A percentile compares a stretch with the other conserved stretches of the same genome.
Conservation (phyloP, 23 tunicate species). For the Trididemnum nubilum region DNA sequence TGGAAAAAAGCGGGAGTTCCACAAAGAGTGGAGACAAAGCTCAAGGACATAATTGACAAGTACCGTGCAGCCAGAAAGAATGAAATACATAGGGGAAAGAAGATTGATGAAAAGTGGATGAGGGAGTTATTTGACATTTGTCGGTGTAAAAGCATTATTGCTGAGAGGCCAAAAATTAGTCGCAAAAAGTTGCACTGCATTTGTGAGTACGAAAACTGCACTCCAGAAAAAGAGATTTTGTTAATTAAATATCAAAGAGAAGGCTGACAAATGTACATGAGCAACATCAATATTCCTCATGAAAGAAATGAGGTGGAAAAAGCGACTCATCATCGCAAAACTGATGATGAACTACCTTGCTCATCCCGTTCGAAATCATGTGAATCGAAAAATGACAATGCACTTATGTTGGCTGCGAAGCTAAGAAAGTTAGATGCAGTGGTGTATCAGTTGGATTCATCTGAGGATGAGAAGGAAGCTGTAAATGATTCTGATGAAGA, state of each 20-base stretch:
- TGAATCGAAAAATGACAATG: background rate
- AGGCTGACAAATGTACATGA: slow-evolving; percentile 5
- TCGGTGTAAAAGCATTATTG: slow-evolving; percentile 7
- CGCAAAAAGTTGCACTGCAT: slow-evolving; percentile 7
- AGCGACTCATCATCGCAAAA: background rate
- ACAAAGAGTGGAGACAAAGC: slow-evolving; percentile 22
- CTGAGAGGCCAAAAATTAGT: background rate
- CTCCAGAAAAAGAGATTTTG: slow-evolving; percentile 13
- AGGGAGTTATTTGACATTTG: slow-evolving; percentile 10
- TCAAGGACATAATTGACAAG: background rate
- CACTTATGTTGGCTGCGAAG: background rate
- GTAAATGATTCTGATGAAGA: slow-evolving; percentile 2
- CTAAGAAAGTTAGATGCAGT: slow-evolving; percentile 1
- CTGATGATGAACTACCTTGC: background rate
- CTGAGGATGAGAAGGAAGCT: background rate
- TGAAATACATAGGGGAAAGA: slow-evolving; percentile 16
- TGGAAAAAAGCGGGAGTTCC: slow-evolving; percentile 26
- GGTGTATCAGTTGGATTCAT: background rate
- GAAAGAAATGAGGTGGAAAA: background rate
- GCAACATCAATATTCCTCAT: background rate
- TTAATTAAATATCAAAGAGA: slow-evolving; percentile 6
- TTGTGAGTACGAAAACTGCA: background rate
- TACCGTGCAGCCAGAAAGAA: slow-evolving; percentile 19
- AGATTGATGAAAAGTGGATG: background rate
- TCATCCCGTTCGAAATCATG: background rate